A percentile compares a stretch with the other conserved stretches of the same genome.
phyloP scores from a whole-genome alignment of 2,113 vertebrate species.

The Microtus richardsoni region DNA sequence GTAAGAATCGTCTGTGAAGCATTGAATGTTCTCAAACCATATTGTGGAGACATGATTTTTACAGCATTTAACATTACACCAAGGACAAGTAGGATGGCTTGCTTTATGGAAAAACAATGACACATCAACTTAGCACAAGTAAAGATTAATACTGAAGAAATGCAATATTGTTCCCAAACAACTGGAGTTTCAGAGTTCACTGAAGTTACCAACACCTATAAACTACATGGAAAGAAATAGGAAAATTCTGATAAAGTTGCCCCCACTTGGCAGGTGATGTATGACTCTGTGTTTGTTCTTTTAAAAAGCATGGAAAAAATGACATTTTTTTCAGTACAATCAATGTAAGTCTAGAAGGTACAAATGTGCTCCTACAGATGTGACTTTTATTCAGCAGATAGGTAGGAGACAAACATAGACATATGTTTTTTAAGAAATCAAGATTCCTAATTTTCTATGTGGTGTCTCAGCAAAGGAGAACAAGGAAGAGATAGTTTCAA shows the following conservation, averaged over 20 bases:
- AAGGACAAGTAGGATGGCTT: not conserved
- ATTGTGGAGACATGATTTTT: not conserved
- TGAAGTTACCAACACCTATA: not conserved
- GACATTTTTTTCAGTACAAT: not conserved
- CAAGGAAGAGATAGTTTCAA: not conserved
- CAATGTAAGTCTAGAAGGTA: not conserved
- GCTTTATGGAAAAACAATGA: not conserved
- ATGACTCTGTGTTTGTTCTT: not conserved
- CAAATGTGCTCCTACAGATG: not conserved
- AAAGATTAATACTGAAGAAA: not conserved
- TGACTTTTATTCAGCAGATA: not conserved
- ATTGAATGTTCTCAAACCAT: not conserved
- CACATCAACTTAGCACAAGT: not conserved
- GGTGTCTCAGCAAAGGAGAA: not conserved
- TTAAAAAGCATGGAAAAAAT: not conserved
- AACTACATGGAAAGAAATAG: not conserved
- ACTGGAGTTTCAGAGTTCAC: not conserved
- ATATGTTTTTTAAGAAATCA: not conserved
- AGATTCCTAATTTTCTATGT: not conserved
- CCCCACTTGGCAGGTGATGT: not conserved
- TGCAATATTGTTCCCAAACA: not conserved
- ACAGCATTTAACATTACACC: not conserved
- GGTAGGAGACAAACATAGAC: fast-evolving
- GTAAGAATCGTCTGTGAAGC: not conserved
- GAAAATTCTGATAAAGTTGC: not conserved